Percentiles rank a stretch among this genome's conserved stretches.
These are phyloP conservation scores for Galago senegalensis DNA, from an alignment of 2,797 vertebrate genomes.

Conservation along the genomic window DNA sequence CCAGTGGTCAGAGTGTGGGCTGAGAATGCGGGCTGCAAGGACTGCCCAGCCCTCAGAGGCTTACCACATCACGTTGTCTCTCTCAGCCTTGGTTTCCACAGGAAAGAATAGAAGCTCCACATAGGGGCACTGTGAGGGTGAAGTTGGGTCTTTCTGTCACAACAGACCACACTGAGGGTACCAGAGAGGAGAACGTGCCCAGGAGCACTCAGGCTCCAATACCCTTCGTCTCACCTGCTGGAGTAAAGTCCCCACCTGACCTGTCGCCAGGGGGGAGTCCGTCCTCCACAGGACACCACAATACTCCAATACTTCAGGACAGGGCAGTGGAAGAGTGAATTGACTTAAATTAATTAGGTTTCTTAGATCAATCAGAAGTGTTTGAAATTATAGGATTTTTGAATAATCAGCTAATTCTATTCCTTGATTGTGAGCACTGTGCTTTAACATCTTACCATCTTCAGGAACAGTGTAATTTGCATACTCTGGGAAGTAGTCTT, in stretches of 20 bases:
- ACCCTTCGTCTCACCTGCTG: background rate
- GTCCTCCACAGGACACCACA: background rate
- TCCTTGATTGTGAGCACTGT: background rate
- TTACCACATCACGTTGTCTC: background rate
- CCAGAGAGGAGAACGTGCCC: background rate
- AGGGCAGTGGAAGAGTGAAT: background rate
- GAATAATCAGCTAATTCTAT: background rate
- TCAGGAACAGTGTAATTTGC: conserved; percentile 98
- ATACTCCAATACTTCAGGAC: background rate
- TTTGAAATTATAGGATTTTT: background rate
- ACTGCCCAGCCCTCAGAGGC: background rate
- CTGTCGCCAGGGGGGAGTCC: background rate
- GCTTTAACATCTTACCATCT: conserved; percentile 92
- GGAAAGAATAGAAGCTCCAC: background rate
- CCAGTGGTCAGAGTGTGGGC: too few relatives aligned
- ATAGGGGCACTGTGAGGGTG: background rate
- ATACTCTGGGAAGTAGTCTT: conserved; percentile 99
- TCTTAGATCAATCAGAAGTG: background rate
- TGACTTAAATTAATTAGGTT: background rate
- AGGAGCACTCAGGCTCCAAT: background rate
- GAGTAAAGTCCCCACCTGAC: background rate
- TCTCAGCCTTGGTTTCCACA: background rate
- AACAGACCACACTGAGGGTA: background rate
- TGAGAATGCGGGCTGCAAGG: too few relatives aligned
- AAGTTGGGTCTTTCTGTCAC: background rate